Conservation (phyloP, 2,113 vertebrate genomes). For the Leucosticte australis region DNA sequence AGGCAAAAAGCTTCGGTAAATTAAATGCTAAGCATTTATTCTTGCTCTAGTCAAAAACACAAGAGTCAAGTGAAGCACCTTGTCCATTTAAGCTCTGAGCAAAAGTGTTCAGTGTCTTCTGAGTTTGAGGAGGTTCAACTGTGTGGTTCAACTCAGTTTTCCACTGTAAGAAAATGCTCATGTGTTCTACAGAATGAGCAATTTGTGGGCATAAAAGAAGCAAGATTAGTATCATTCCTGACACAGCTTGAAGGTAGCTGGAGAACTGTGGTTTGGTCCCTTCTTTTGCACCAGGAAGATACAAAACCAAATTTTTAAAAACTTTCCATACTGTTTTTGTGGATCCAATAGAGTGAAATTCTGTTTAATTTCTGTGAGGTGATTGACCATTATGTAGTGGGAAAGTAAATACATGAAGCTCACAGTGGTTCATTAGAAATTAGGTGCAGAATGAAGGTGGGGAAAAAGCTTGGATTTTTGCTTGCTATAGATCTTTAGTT, state of each 20-base stretch:
- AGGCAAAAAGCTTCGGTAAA: neutral
- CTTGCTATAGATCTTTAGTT: neutral
- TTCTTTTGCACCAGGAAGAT: neutral
- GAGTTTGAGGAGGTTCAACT: neutral
- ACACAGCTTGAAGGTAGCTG: neutral
- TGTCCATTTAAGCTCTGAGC: neutral
- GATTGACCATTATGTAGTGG: neutral
- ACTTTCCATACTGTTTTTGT: neutral
- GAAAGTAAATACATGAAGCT: neutral
- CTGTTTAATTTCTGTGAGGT: neutral
- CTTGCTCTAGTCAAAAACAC: neutral
- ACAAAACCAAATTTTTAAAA: neutral
- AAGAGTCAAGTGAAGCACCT: neutral
- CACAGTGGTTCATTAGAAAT: neutral
- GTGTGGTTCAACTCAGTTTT: neutral
- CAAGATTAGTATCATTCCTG: neutral
- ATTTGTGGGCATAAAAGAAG: neutral
- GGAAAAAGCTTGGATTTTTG: neutral
- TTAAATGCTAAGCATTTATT: neutral
- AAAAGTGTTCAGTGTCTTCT: neutral
- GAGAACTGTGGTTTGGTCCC: neutral
- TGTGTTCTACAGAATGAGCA: neutral
- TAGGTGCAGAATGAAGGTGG: neutral
- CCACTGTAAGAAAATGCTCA: neutral
- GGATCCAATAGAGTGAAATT: neutral